Conservation (phyloP, 1,140 invertebrate species). For the Sinonovacula constricta region DNA sequence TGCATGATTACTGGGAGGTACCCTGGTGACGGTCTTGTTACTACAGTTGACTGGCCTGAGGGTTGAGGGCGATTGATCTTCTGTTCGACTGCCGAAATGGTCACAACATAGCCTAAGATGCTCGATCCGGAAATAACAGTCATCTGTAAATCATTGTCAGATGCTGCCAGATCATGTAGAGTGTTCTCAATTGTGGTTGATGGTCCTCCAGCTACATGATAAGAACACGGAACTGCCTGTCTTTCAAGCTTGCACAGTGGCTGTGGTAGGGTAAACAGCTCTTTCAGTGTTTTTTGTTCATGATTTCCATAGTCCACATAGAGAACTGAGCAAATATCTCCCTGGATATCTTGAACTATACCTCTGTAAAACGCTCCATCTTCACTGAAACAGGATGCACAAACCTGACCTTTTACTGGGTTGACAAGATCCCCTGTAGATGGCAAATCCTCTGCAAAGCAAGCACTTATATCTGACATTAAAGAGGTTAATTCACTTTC, state of each 20-base stretch:
- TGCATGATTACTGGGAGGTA: conserved; percentile 38
- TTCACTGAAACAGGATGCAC: conserved; percentile 84
- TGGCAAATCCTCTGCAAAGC: conserved; percentile 49
- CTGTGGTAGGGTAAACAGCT: conserved; percentile 57
- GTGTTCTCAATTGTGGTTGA: conserved; percentile 51
- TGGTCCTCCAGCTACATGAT: conserved; percentile 47
- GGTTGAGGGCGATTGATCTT: neutral
- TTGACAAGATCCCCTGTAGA: conserved; percentile 45
- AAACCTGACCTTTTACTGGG: conserved; percentile 56
- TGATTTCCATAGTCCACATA: conserved; percentile 86
- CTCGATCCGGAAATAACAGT: conserved; percentile 49
- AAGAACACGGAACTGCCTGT: conserved; percentile 56
- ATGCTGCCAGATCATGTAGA: conserved; percentile 53
- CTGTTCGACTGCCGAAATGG: conserved; percentile 55
- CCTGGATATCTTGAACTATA: conserved; percentile 82
- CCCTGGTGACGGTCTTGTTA: conserved; percentile 21
- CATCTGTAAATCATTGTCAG: conserved; percentile 40
- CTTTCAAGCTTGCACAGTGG: conserved; percentile 52
- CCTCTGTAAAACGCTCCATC: conserved; percentile 90
- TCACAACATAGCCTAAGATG: conserved; percentile 52
- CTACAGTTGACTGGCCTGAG: neutral
- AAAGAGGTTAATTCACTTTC: conserved; percentile 53
- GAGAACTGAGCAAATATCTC: conserved; percentile 83
- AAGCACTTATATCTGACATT: conserved; percentile 55
- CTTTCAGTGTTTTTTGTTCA: conserved; percentile 56